A percentile compares a stretch with the other conserved stretches of the same genome.
Conservation (phyloP, 2,113 vertebrate genomes). For the Gobio gobio region DNA sequence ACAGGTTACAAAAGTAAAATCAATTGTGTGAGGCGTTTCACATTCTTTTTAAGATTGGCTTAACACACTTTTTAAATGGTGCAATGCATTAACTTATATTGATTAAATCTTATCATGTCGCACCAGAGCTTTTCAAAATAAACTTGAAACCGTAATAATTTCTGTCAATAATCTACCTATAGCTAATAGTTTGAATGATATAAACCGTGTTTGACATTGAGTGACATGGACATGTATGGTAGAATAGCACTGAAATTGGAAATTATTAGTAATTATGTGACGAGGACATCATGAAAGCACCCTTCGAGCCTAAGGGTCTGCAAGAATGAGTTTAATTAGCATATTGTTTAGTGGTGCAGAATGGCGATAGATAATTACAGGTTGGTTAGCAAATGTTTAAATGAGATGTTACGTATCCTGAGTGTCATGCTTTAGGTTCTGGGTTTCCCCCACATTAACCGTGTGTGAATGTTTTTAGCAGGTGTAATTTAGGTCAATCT, state of each 20-base stretch:
- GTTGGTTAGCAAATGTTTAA: neutral
- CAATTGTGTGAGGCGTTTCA: neutral
- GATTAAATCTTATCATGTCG: neutral
- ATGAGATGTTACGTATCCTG: neutral
- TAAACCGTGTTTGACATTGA: neutral
- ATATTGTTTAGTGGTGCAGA: neutral
- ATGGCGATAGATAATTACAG: constrained; percentile 1
- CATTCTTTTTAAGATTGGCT: neutral
- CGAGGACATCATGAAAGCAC: constrained; percentile 1
- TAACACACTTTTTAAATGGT: neutral
- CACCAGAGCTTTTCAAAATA: neutral
- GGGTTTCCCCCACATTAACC: neutral
- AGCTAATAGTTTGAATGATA: neutral
- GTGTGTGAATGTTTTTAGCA: neutral
- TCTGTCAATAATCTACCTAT: neutral
- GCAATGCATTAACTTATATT: neutral
- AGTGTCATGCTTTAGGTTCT: too few relatives aligned
- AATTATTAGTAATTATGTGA: neutral
- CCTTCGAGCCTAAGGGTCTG: neutral
- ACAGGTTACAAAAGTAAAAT: too few relatives aligned
- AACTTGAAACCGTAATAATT: neutral
- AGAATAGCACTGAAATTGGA: constrained; percentile 3
- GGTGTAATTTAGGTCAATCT: neutral
- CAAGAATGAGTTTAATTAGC: neutral
- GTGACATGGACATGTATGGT: neutral